Evolutionary conservation across 1,140 invertebrate species (phyloP).

Genomic region (Bombus impatiens): DNA sequence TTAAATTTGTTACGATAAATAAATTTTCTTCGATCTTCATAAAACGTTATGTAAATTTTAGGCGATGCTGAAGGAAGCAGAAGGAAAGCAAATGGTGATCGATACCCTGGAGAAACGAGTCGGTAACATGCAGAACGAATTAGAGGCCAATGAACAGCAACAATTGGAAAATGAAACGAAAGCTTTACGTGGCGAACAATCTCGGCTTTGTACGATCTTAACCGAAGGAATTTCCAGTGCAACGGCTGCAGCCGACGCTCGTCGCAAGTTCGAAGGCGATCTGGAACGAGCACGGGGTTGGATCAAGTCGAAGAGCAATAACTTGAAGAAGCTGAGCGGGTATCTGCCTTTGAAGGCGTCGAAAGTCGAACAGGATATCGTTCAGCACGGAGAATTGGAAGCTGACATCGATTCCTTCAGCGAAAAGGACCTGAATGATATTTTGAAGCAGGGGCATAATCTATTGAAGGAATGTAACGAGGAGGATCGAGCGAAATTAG

Average conservation of each 20-base stretch:
- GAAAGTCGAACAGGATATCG: constrained; percentile 90
- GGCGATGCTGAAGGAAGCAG: constrained; percentile 91
- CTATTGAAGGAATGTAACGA: constrained; percentile 92
- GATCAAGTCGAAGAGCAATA: constrained; percentile 89
- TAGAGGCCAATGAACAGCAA: constrained; percentile 90
- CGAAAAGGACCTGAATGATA: constrained; percentile 88
- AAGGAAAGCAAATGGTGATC: constrained; percentile 91
- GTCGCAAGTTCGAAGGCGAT: constrained; percentile 90
- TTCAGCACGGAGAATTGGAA: constrained; percentile 88
- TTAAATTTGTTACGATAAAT: neutral
- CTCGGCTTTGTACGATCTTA: constrained; percentile 87
- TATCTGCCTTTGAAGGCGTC: constrained; percentile 88
- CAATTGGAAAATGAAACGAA: constrained; percentile 87
- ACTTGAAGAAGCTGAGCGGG: constrained; percentile 89
- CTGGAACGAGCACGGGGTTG: constrained; percentile 90
- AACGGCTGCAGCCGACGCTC: constrained; percentile 85
- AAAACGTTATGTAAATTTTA: constrained; percentile 54
- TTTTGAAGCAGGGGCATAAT: constrained; percentile 89
- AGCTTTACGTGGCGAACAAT: constrained; percentile 87
- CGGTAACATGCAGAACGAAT: constrained; percentile 90
- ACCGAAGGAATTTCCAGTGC: constrained; percentile 89
- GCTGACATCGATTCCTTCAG: constrained; percentile 90
- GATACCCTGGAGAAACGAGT: constrained; percentile 92
- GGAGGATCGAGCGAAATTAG: constrained; percentile 86
- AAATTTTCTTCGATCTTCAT: neutral